A percentile compares a stretch with the other conserved stretches of the same genome.
Evolutionary conservation across 2,797 vertebrate genomes (phyloP).

Genomic region (Centroberyx gerrardi): DNA sequence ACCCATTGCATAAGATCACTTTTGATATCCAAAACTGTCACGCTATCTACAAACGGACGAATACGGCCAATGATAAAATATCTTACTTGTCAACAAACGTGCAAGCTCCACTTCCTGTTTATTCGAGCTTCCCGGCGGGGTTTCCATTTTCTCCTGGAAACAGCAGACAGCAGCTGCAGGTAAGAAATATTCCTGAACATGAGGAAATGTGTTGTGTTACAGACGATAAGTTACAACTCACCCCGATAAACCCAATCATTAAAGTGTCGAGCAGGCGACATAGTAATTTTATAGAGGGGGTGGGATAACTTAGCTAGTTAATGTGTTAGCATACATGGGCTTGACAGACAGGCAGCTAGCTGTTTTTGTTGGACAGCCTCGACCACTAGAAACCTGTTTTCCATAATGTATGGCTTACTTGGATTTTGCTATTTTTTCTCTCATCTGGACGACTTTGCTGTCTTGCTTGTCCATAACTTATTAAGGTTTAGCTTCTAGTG

Average conservation of each 20-base stretch:
- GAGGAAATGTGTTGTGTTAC: not conserved
- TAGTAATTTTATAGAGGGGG: not conserved
- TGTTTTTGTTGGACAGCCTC: not conserved
- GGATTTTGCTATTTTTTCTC: not conserved
- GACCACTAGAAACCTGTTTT: fast-evolving
- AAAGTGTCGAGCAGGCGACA: not conserved
- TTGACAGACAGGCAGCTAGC: constrained; percentile 4
- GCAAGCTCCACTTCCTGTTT: constrained; percentile 53
- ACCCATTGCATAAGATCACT: not conserved
- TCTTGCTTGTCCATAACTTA: not conserved
- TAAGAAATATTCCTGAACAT: constrained; percentile 22
- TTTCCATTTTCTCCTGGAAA: constrained; percentile 34
- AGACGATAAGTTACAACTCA: not conserved
- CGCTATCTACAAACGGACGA: too few species aligned
- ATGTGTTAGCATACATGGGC: constrained; percentile 53
- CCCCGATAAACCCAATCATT: fast-evolving
- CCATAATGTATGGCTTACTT: fast-evolving
- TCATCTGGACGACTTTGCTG: not conserved
- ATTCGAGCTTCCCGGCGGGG: not conserved
- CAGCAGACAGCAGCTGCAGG: constrained; percentile 35
- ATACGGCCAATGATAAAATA: not conserved
- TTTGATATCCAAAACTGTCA: too few species aligned
- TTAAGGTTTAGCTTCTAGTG: not conserved
- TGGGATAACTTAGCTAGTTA: constrained; percentile 57
- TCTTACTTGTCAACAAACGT: constrained; percentile 20